Percentiles rank a stretch among this genome's conserved stretches.
Conservation (phyloP, 2,113 vertebrate genomes). For the Herpailurus yagouaroundi region DNA sequence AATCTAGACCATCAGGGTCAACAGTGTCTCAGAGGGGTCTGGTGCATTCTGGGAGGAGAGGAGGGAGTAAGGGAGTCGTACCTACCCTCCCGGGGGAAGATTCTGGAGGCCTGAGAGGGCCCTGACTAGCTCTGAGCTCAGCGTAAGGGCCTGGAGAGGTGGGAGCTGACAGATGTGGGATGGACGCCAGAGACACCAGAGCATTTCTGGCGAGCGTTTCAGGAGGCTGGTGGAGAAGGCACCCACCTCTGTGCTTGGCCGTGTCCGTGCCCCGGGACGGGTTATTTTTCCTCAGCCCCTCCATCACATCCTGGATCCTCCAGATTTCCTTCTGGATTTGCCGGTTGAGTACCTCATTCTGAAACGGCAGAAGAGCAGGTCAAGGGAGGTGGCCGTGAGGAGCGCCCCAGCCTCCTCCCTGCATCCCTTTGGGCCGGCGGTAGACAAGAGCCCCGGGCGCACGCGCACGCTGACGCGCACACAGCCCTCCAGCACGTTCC, state of each 20-base stretch:
- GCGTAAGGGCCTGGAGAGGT: neutral
- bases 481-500: neutral
- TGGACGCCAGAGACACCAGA: neutral
- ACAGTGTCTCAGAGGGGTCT: neutral
- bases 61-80: neutral
- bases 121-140: neutral
- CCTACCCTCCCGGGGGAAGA: neutral
- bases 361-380: neutral
- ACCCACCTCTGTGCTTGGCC: conserved; percentile 93
- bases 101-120: neutral
- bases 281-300: conserved; percentile 95
- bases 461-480: rapidly evolving
- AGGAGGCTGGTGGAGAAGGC: rapidly evolving
- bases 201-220: neutral
- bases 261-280: conserved; percentile 94
- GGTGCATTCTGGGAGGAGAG: neutral
- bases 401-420: neutral
- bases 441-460: rapidly evolving
- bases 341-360: conserved; percentile 93
- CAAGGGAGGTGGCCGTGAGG: rapidly evolving
- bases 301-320: conserved; percentile 97
- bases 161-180: neutral
- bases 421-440: neutral
- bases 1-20: neutral
- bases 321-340: conserved; percentile 98